These are phyloP conservation scores for Apocrypta bakeri DNA, from an alignment of 1,140 invertebrate species.

Conservation along the genomic window DNA sequence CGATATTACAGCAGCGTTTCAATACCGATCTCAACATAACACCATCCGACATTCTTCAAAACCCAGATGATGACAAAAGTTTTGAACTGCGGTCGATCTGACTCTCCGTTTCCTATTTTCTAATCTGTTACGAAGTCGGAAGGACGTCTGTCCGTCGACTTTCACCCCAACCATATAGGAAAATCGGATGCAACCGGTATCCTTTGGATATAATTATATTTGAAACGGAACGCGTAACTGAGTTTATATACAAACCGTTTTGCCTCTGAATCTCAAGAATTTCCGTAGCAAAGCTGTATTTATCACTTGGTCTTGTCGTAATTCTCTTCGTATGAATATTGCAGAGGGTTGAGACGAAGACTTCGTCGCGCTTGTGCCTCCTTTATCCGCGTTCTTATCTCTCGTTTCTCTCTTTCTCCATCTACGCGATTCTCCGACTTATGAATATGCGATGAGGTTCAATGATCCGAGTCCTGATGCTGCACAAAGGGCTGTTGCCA, in stretches of 20 bases:
- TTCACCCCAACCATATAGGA: background rate
- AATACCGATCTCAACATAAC: background rate
- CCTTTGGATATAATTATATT: no score
- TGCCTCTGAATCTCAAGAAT: background rate
- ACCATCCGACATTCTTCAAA: background rate
- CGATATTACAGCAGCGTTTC: no score
- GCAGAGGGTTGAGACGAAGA: background rate
- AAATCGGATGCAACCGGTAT: conserved; percentile 21
- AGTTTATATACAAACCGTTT: background rate
- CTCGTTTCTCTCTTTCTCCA: conserved; percentile 11
- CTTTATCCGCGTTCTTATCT: conserved; percentile 17
- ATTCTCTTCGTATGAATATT: background rate
- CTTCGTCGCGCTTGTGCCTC: background rate
- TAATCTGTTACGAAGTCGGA: conserved; percentile 21
- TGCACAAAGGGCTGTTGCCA: conserved; percentile 14
- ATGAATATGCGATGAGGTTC: conserved; percentile 60
- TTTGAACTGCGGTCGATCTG: background rate
- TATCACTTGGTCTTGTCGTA: background rate
- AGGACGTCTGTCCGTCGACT: background rate
- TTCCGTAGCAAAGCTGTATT: background rate
- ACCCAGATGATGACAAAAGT: background rate
- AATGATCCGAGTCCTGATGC: conserved; percentile 46
- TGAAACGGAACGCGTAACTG: no score
- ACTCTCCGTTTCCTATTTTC: conserved; percentile 31
- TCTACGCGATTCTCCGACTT: conserved; percentile 35